These are phyloP conservation scores for Hemaris fuciformis DNA, from an alignment of 2,888 invertebrate genomes.

Conservation along the genomic window DNA sequence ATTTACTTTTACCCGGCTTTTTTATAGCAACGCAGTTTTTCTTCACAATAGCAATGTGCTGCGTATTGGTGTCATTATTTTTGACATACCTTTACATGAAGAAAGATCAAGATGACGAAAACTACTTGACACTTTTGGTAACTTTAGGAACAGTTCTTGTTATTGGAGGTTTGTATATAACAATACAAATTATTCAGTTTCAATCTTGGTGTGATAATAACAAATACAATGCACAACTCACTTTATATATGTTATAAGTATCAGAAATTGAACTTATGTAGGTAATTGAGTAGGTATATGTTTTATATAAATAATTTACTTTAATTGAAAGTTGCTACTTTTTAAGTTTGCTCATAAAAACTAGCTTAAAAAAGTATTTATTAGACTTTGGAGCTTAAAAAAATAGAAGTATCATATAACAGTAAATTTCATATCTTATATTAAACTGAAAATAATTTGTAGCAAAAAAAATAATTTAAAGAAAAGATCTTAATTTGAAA, in stretches of 20 bases:
- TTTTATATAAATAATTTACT: no score
- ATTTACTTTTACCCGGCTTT: constrained; percentile 93
- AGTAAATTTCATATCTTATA: not conserved
- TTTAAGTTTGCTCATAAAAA: no score
- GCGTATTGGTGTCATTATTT: constrained; percentile 88
- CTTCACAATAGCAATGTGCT: constrained; percentile 92
- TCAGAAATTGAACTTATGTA: no score
- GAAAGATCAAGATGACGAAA: constrained; percentile 88
- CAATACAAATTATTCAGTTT: not conserved
- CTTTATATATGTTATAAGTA: no score
- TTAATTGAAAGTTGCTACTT: not conserved
- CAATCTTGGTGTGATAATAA: no score
- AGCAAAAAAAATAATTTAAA: no score
- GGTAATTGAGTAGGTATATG: no score
- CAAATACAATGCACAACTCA: no score
- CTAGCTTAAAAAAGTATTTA: no score
- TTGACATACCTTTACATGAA: constrained; percentile 87
- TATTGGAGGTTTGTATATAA: constrained; percentile 80
- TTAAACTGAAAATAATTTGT: no score
- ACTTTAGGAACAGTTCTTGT: constrained; percentile 88
- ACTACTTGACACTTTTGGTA: constrained; percentile 87
- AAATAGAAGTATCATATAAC: not conserved
- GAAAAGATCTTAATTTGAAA: no score
- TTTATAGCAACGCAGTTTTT: constrained; percentile 97
- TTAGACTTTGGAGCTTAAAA: no score